Base-by-base conservation (phyloP, 2,888 invertebrate genomes). In the Nudaria mundana region DNA sequence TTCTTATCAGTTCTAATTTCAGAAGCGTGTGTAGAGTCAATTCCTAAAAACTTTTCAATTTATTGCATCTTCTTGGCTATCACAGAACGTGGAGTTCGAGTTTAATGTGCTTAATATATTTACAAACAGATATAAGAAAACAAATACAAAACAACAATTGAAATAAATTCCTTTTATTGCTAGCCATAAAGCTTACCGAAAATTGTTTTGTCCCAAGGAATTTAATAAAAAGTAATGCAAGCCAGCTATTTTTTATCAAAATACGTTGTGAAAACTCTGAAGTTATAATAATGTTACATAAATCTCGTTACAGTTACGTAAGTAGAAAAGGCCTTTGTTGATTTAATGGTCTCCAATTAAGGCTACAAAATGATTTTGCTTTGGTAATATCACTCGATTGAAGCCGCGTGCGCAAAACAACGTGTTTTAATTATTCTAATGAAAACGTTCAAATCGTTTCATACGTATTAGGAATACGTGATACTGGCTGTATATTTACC, bases 271-370 rank as follows among this genome's bases (percentile, higher is more conserved):
- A 56, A 53, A 60, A 52, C 51, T 58, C 51, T 44, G 39, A 48
- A 48, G 44, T 50, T 56, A 50, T 45, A 7, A 5, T 49, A 51
- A 52, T 48, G 63, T 74, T 72, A 70, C 62, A 63, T 71, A 69
- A 75, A 71, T 68, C 67, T 66, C 52, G 67, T 71, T 75, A 65
- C 57, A 41, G 64, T 79, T 77, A 70, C 62, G 63, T 55, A 67
- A 71, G 63, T 44, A 49, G 40, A 59, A 66, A 63, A 56, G 52
- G 48, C 44, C 40, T 48, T 67, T 67, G 48, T 54, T 61, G 56
- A 61, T 73, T 74, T 73, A 75, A 76, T 64, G 62, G 66, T 41
- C 48, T 50, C 64, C 70, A 77, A 79, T 81, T 74, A 76, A 69
- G 63, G 69, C 64, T 66, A 33, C 42, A 35, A 23, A 46, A 30